Evolutionary conservation across 64 coral and sea anemone species (phyloP), one percentile per base, ranked within the genome.

Genomic region (Pocillopora damicornis): DNA sequence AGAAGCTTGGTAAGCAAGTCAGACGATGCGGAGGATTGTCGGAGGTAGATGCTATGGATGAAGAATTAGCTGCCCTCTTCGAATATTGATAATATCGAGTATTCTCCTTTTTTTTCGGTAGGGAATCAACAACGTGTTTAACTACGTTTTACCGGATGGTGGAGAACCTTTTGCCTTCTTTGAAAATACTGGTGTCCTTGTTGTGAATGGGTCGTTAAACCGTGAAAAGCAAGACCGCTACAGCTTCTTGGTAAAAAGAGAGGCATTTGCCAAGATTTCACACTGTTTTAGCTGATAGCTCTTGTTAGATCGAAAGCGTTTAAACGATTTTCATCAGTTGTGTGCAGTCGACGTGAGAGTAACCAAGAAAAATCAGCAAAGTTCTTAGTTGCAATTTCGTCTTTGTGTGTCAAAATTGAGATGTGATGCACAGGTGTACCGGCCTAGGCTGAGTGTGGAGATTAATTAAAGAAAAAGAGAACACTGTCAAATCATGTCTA

Each of bases 141-240:
- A 36, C 6, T 88, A 61, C 57, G 60, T 18, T 63, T 59, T 62
- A 5, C 15, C 15, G 59, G 26, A 57, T 22, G 73, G 6, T 37
- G 56, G 15, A 75, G 22, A 42, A 1, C 82, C 18, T 8, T 87
- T 92, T 73, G 30, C 38, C 38, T 16, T 92, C 23, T 42, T 69
- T 77, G 12, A 62, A 18, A 20, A 25, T 59, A 72, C 90, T 73
- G 90, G 90, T 56, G 75, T 87, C 0, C 63, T 92, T 58, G 26
- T 56, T 7, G 75, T 92, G 10, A 92, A 60, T 57, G 56, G 71
- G 9, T 87, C 76, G 57, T 51, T 92, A 58, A 83, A 92, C 37
- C 82, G 76, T 22, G 90, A 92, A 80, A 72, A 58, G n/a, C n/a
- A 66, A 59, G 84, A 84, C 23, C 68, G 63, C 11, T 92, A 79